Conservation (phyloP, 1,140 invertebrate species). For the Acyrthosiphon pisum region DNA sequence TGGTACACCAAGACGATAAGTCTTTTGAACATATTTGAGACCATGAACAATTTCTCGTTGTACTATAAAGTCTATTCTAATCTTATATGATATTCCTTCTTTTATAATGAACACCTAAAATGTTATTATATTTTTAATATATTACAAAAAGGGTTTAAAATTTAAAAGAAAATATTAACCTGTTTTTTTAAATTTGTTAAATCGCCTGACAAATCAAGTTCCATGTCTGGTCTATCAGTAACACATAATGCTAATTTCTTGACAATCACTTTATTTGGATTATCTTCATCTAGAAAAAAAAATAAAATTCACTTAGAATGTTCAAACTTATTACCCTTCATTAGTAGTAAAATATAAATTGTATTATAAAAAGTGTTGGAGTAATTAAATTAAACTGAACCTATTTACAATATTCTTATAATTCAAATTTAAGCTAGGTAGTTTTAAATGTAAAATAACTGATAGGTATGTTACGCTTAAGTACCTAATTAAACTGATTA, state of each 20-base stretch:
- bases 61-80: conserved; percentile 96
- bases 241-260: conserved; percentile 88
- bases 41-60: conserved; percentile 98
- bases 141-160: background rate
- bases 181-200: conserved; percentile 83
- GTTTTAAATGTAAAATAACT: too few species aligned
- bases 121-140: background rate
- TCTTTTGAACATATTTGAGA: conserved; percentile 96
- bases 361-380: too few species aligned
- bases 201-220: conserved; percentile 87
- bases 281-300: conserved; percentile 74
- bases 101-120: conserved; percentile 85
- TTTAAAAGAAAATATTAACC: conserved; percentile 62
- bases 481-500: too few species aligned
- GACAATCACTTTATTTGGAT: conserved; percentile 90
- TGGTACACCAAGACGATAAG: conserved; percentile 85
- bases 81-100: conserved; percentile 92
- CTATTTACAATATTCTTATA: too few species aligned
- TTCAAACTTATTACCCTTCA: background rate
- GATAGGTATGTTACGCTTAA: too few species aligned
- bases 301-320: background rate
- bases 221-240: conserved; percentile 81
- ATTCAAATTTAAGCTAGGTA: too few species aligned
- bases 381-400: too few species aligned
- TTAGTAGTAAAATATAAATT: background rate